Evolutionary conservation across 2,797 vertebrate species (phyloP), one percentile per base, ranked within the genome.

Genomic region (Octomys mimax): DNA sequence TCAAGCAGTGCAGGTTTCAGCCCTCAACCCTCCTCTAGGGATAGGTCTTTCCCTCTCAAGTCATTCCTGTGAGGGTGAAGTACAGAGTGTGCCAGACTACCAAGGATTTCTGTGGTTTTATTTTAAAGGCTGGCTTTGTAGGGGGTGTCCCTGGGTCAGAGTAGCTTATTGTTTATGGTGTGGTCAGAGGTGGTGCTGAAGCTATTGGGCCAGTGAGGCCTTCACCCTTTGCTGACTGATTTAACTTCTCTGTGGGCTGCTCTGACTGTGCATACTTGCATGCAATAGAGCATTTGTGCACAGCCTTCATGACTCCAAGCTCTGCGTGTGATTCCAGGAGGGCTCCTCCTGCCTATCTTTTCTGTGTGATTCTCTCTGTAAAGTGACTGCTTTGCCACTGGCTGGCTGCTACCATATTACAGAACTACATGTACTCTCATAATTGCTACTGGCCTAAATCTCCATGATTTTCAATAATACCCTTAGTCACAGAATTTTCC

Each of bases 81-180:
- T 39, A 31, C 49, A 31, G 31, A 71, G 59, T 62, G 33, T 73
- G 73, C 59, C 59, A 31, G 22, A 57, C 2, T 31, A 33, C 36
- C 46, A 59, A 59, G 31, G 46, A 64, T 71, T 36, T 21, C 2
- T 62, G 31, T 52, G 62, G 62, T 82, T 88, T 92, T 46, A 61
- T 77, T 81, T 95, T 73, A 31, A 79, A n/a, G 77, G 8, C 54
- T 91, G 78, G 77, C 36, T 79, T 93, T 61, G n/a, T 42, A 78
- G 36, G 39, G 68, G 62, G 26, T 59, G 46, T 11, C 16, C 39
- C 26, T n/a, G 59, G 31, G 33, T 95, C n/a, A 78, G 26, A 88
- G 54, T 12, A 70, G 71, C 71, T 62, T 42, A 39, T 6, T 49
- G 2, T 54, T 64, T 54, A n/a, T 24, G 31, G 6, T 39, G 13